These are phyloP conservation scores for Martes martes DNA, from an alignment of 2,113 vertebrate species.

Conservation along the genomic window DNA sequence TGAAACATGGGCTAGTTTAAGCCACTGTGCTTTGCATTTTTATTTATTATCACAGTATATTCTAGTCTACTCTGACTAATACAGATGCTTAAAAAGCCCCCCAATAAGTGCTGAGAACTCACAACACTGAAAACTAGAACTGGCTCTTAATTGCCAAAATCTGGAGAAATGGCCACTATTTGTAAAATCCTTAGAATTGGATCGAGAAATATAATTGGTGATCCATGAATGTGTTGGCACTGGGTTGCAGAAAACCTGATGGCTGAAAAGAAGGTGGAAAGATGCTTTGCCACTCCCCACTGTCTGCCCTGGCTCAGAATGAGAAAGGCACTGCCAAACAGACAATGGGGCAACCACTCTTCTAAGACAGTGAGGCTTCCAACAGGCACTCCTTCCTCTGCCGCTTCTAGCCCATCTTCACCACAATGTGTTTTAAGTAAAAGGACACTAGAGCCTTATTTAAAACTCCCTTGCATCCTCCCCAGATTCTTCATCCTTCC, in stretches of 20 bases:
- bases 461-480: not conserved
- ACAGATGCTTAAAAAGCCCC: not conserved
- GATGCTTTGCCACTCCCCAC: constrained; percentile 45
- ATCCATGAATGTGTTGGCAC: constrained; percentile 39
- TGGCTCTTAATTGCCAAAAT: not conserved
- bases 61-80: not conserved
- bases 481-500: not conserved
- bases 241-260: constrained; percentile 2
- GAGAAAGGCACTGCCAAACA: not conserved
- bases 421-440: not conserved
- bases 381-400: too few species aligned
- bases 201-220: not conserved
- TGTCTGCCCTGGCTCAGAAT: constrained; percentile 57
- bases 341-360: not conserved
- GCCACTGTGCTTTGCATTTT: not conserved
- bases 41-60: not conserved
- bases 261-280: constrained; percentile 61
- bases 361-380: not conserved
- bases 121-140: not conserved
- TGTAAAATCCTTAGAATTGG: not conserved
- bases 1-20: not conserved
- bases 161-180: not conserved
- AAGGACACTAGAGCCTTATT: not conserved
- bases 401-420: not conserved
- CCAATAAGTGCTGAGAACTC: not conserved